phyloP scores from a whole-genome alignment of 2,888 invertebrate genomes.

The Cecidostiba fungosa region DNA sequence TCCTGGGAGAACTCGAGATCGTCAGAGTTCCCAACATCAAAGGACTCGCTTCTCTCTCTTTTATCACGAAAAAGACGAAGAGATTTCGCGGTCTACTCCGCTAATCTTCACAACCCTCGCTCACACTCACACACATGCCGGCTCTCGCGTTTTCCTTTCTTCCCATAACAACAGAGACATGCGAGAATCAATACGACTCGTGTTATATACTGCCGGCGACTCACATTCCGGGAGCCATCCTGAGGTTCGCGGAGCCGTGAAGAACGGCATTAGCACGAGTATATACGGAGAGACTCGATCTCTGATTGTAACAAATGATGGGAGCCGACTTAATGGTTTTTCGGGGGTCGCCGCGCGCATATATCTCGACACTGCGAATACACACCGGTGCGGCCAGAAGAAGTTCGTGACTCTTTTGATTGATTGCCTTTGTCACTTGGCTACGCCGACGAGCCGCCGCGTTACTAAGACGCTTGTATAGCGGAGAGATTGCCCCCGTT shows the following conservation, averaged over 20 bases:
- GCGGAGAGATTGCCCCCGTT: slow-evolving; percentile 54
- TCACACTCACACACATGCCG: no score
- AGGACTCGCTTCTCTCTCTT: slow-evolving; percentile 24
- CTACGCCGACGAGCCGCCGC: slow-evolving; percentile 32
- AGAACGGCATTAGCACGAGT: slow-evolving; percentile 74
- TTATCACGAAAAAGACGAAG: not conserved
- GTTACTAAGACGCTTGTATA: slow-evolving; percentile 26
- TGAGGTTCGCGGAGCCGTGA: slow-evolving; percentile 75
- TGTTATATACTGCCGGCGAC: slow-evolving; percentile 71
- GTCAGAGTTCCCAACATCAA: slow-evolving; percentile 37
- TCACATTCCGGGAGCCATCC: slow-evolving; percentile 70
- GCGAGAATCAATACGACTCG: not conserved
- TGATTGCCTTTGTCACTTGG: slow-evolving; percentile 79
- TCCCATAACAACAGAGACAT: not conserved
- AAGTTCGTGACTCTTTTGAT: slow-evolving; percentile 73
- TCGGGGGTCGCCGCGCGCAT: not conserved
- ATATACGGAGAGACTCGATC: not conserved
- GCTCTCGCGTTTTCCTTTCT: not conserved
- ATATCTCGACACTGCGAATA: slow-evolving; percentile 18
- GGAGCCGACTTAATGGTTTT: slow-evolving; percentile 73
- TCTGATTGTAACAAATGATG: slow-evolving; percentile 75
- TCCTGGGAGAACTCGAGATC: slow-evolving; percentile 16
- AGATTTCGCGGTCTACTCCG: slow-evolving; percentile 16
- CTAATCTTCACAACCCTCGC: not conserved
- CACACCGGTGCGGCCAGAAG: not conserved